Conservation (phyloP, 2,113 vertebrate genomes). For the Gila orcuttii region DNA sequence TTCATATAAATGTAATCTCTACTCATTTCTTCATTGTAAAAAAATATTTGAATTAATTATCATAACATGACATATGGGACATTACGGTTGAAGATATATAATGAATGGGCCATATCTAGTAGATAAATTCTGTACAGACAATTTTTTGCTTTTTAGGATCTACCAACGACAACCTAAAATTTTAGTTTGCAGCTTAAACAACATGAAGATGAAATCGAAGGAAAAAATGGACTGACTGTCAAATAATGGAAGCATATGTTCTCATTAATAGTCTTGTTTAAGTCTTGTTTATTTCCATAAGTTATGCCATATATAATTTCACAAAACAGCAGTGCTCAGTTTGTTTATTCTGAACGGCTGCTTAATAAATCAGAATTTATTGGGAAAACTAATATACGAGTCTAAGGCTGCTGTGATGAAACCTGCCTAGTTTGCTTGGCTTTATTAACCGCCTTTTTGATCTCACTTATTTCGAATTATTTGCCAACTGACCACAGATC, state of each 20-base stretch:
- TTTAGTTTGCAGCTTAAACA: neutral
- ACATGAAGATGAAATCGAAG: neutral
- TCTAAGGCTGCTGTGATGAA: neutral
- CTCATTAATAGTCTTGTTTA: conserved; percentile 7
- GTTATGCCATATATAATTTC: neutral
- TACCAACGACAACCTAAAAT: neutral
- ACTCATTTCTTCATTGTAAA: neutral
- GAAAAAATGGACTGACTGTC: neutral
- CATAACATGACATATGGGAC: too few relatives aligned
- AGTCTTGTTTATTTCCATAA: conserved; percentile 7
- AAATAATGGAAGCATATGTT: neutral
- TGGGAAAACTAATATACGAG: neutral
- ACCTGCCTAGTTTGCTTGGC: neutral
- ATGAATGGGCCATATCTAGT: neutral
- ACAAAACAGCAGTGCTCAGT: neutral
- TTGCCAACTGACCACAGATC: conserved; percentile 33
- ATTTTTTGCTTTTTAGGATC: neutral
- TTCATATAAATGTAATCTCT: neutral
- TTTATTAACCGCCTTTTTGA: neutral
- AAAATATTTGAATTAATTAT: too few relatives aligned
- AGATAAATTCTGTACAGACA: neutral
- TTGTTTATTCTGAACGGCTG: neutral
- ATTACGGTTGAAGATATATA: neutral
- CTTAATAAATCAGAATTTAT: conserved; percentile 20
- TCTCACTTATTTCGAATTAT: neutral